Base-by-base conservation (phyloP, 2,797 vertebrate species). In the Oryzias dopingdopingensis region DNA sequence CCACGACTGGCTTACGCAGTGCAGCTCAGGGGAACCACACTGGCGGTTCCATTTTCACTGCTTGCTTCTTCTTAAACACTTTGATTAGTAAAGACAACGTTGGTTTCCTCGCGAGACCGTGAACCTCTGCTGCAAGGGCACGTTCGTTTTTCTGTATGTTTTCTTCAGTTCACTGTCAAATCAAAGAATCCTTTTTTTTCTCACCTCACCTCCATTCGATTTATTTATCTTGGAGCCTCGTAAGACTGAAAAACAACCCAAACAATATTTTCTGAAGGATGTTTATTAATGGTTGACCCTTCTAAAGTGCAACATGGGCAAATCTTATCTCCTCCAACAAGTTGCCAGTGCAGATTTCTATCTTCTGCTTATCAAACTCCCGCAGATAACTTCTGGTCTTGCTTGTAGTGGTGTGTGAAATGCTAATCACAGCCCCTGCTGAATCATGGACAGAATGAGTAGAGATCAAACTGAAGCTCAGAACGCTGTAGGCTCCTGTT, bases 71-170 rank as follows among this genome's bases (percentile, higher is more conserved):
- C 45, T 60, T 65, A 59, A 84, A 76, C 75, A 71, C 82, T 67
- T 67, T 72, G 77, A 86, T 83, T 81, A 81, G 77, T 49, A 78
- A 77, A 78, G 74, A 82, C 77, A 85, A 76, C 72, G 75, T 75
- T 65, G 61, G 57, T 50, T 55, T 22, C 70, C 84, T 70, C 76
- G 0, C 22, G 78, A 76, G 84, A 80, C 4, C 18, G 4, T 17
- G 62, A 64, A 71, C 63, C 65, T 70, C 62, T 60, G 53, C 53
- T 63, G 59, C 60, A 16, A 75, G 70, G 62, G 62, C 71, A 32
- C 66, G 77, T 56, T 74, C 53, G 51, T 56, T 62, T 67, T 52
- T 45, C 71, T 72, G 43, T 54, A 49, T 2, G 65, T 52, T 79
- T 52, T 67, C 75, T 77, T 67, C 20, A 47, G 58, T 56, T 71